Evolutionary conservation across 1,140 invertebrate species (phyloP), one percentile per base, ranked within the genome.

Genomic region (Tetramorium alpestre): DNA sequence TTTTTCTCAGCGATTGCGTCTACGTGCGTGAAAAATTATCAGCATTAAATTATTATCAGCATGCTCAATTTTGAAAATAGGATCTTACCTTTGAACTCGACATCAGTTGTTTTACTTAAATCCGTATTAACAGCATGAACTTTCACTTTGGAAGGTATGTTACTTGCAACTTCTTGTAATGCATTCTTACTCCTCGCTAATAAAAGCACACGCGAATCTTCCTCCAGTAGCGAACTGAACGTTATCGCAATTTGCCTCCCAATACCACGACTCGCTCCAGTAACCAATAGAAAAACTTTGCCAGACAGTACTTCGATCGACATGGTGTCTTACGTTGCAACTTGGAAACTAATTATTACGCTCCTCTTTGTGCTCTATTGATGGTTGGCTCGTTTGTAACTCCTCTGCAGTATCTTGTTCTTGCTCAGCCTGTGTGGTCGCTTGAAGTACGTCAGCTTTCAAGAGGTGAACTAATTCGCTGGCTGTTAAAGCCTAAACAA

Each of bases 191-290:
- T 97, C 90, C 98, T 96, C 13, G 98, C 98, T 41, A 98, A 87
- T 1, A 99, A 94, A n/a, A 99, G 91, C 88, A 98, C 94, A 18
- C 97, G 91, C 0, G 98, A 98, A 28, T 96, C 96, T 3, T 96
- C 88, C 0, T 96, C 95, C 41, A 98, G 94, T 44, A 96, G 92
- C 76, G 96, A 96, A 0, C 97, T 95, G 85, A 98, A 96, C 92
- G 97, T 96, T 41, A 67, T 67, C 4, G 64, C 64, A 2, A 67
- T 67, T 13, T 67, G n/a, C 7, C 64, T 41, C 5, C 99, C 99
- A 85, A 99, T 98, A 49, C 99, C 99, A 92, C 97, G 96, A 86
- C 98, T 98, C 0, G 98, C 98, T 41, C 99, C 99, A 11, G 98
- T 98, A 8, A 99, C 95, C 10, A 98, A 18, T 28, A 96, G 92